Base-by-base conservation (phyloP, 2,113 vertebrate species). In the Nanorana parkeri region DNA sequence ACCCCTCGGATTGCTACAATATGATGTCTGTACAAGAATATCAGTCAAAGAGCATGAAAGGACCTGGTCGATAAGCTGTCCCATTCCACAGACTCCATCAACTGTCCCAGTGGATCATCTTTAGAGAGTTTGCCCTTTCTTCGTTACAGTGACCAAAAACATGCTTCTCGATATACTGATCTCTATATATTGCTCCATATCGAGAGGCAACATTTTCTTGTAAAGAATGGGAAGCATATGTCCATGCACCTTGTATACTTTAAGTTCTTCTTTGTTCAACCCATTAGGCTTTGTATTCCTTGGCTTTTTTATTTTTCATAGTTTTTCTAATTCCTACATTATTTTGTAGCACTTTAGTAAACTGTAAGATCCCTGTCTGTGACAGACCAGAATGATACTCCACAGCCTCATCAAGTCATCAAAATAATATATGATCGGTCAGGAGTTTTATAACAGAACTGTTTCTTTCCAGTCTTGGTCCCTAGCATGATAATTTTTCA, bases 31-130 rank as follows among this genome's bases (percentile, higher is more conserved):
- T 95, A 87, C 97, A 99, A 86, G 90, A 94, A 29, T 98, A 96
- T 76, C 93, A 90, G 84, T 92, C 95, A 87, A 98, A 98, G 83
- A 96, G 89, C 54, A 61, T 95, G 84, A 99, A 99, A 90, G 97
- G 97, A 1, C 97, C 96, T 74, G 0, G 92, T 90, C 86, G 89
- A 93, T 87, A 60, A 23, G 15, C 0, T 3, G 68, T 32, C 0
- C 11, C 21, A 60, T 24, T 77, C 1, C 0, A 16, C 1, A 26
- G 23, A 4, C 23, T 4, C 28, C 28, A 85, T 71, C 73, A 86
- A 85, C 83, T 84, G 86, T 81, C 85, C 84, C 77, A 23, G 17
- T 84, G 78, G 84, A 79, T 67, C n/a, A 75, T 47, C 54, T 58
- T 54, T 58, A 65, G 76, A 60, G 16, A 75, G 26, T 72, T 8